phyloP scores from a whole-genome alignment of 2,888 invertebrate genomes.

The Agrotis segetum region DNA sequence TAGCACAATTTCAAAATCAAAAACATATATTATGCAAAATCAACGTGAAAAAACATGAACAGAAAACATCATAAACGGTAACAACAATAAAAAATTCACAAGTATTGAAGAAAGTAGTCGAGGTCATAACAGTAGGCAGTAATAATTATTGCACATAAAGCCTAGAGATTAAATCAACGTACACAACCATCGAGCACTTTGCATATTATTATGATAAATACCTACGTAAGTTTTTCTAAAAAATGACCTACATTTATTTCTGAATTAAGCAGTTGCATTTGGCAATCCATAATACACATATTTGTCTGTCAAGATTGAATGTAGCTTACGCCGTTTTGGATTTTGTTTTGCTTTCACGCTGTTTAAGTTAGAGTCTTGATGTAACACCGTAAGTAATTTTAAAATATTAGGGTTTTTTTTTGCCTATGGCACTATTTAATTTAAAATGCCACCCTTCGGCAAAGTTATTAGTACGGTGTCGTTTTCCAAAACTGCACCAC shows the following conservation, averaged over 20 bases:
- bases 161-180: constrained; percentile 10
- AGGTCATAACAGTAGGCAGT: not conserved
- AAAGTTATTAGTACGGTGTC: constrained; percentile 3
- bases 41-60: constrained; percentile 9
- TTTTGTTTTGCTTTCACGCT: constrained; percentile 16
- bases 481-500: constrained; percentile 4
- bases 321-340: constrained; percentile 29
- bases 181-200: not conserved
- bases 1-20: constrained; percentile 9
- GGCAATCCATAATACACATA: constrained; percentile 4
- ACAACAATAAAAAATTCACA: constrained; percentile 8
- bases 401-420: not conserved
- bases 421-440: not conserved
- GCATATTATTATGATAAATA: not conserved
- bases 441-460: not conserved
- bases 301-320: constrained; percentile 20
- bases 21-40: constrained; percentile 3
- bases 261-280: constrained; percentile 4
- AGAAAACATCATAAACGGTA: constrained; percentile 2
- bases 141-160: constrained; percentile 7
- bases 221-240: not conserved
- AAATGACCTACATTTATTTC: not conserved
- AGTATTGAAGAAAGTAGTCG: constrained; percentile 7
- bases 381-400: constrained; percentile 3
- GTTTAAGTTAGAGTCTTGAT: constrained; percentile 1